These are phyloP conservation scores for Enteromius afrohamiltoni DNA, from an alignment of 2,797 vertebrate genomes.

Conservation along the genomic window DNA sequence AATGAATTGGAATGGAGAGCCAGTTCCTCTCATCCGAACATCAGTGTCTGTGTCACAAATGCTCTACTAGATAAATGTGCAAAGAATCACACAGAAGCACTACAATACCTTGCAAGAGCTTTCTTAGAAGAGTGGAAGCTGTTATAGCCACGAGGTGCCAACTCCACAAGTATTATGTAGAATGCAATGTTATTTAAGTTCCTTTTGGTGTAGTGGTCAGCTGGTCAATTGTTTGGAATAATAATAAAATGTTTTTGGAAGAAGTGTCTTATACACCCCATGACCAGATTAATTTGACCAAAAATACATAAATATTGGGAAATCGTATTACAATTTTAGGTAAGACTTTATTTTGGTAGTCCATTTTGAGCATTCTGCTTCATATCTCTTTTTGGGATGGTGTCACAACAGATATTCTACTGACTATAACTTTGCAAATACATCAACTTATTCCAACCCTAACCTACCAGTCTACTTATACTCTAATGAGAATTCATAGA, in stretches of 20 bases:
- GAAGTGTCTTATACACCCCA: not conserved
- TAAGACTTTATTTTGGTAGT: too few species aligned
- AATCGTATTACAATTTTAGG: not conserved
- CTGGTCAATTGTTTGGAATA: not conserved
- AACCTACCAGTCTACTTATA: too few species aligned
- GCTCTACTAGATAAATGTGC: not conserved
- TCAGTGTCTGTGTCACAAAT: not conserved
- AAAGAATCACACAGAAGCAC: not conserved
- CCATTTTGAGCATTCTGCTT: too few species aligned
- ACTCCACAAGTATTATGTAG: not conserved
- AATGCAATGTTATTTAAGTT: not conserved
- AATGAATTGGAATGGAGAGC: not conserved
- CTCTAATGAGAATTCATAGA: too few species aligned
- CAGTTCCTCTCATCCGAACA: not conserved
- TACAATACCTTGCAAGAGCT: not conserved
- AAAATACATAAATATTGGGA: not conserved
- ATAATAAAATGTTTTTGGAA: not conserved
- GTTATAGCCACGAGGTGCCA: not conserved
- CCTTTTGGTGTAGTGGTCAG: not conserved
- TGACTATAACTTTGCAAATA: too few species aligned
- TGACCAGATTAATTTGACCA: not conserved
- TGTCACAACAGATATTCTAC: too few species aligned
- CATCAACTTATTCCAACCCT: too few species aligned
- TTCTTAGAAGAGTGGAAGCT: not conserved
- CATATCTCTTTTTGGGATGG: too few species aligned